Base-by-base conservation (phyloP, 2,888 invertebrate genomes). In the Lasioglossum leucozonium region DNA sequence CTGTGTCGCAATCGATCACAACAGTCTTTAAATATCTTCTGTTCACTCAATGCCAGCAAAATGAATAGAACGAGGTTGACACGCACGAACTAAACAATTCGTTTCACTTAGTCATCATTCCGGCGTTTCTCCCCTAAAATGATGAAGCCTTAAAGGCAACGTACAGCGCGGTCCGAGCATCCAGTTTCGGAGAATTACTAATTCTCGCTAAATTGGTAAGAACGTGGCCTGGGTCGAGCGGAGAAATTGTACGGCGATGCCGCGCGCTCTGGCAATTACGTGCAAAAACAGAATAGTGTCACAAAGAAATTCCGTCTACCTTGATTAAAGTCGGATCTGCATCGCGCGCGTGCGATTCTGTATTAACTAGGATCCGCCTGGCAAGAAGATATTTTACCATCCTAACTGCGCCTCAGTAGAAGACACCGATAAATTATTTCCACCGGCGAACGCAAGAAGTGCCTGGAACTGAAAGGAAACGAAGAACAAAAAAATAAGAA, bases 351-450 rank as follows among this genome's bases (percentile, higher is more conserved):
- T 18, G 37, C 37, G 67, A 34, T 67, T 37, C 62, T 16, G 65
- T 22, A 65, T 65, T 65, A 65, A 65, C 65, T 30, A 34, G 65
- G 22, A 30, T 30, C 30, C 34, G 58, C 3, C 34, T 16, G 6
- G 65, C 65, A 22, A 65, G 65, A 65, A 62, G 62, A 30, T 62
- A 65, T 65, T 65, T 34, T 34, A 65, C 65, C 16, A 26, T 30
- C 26, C 8, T 18, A 65, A 65, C 18, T 22, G 65, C 10, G 34
- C 34, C 65, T 34, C 34, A 26, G 26, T 26, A 16, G 18, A 18
- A 65, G 65, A 65, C 65, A 34, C 65, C 65, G 34, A 65, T 65
- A 34, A 65, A 65, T 65, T 65, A 65, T 65, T 65, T 30, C 30
- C 65, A 10, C 34, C 18, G 30, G 34, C 18, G 65, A 3, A 34